Conservation (phyloP, 2,888 invertebrate species). For the Spialia ferax region DNA sequence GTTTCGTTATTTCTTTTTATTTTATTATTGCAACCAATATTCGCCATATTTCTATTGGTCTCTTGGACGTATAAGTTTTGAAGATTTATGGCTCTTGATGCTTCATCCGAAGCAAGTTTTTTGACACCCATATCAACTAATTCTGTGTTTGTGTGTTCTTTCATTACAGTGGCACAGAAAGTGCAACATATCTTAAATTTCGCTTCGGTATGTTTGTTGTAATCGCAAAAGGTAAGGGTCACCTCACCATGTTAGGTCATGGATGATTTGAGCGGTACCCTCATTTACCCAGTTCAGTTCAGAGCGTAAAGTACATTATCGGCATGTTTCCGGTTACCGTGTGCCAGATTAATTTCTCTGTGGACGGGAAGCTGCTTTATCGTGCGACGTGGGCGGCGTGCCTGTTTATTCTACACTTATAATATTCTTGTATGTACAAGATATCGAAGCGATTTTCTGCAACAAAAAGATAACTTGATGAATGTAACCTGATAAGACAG, state of each 20-base stretch:
- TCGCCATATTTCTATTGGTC: slow-evolving; percentile 58
- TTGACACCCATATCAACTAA: slow-evolving; percentile 39
- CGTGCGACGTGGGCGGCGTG: slow-evolving; percentile 74
- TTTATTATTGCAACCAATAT: slow-evolving; percentile 74
- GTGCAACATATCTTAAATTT: slow-evolving; percentile 42
- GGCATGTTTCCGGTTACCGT: slow-evolving; percentile 76
- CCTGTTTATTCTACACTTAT: slow-evolving; percentile 75
- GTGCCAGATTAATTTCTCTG: slow-evolving; percentile 80
- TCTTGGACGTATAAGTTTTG: slow-evolving; percentile 52
- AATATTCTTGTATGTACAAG: slow-evolving; percentile 81
- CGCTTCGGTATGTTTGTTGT: slow-evolving; percentile 25
- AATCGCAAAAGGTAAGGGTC: slow-evolving; percentile 57
- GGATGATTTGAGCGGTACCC: slow-evolving; percentile 46
- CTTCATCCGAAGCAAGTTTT: slow-evolving; percentile 41
- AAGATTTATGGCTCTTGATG: slow-evolving; percentile 48
- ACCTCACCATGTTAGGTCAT: slow-evolving; percentile 70
- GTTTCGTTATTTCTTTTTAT: slow-evolving; percentile 65
- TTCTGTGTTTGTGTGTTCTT: slow-evolving; percentile 9
- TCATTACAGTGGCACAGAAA: not conserved
- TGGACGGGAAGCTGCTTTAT: slow-evolving; percentile 77
- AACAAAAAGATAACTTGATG: slow-evolving; percentile 70
- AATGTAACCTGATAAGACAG: slow-evolving; percentile 54
- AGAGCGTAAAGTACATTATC: slow-evolving; percentile 61
- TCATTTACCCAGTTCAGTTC: slow-evolving; percentile 53
- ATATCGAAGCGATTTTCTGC: slow-evolving; percentile 80